These are phyloP conservation scores for Phoeniculus purpureus DNA, from an alignment of 2,797 vertebrate genomes.

Conservation along the genomic window DNA sequence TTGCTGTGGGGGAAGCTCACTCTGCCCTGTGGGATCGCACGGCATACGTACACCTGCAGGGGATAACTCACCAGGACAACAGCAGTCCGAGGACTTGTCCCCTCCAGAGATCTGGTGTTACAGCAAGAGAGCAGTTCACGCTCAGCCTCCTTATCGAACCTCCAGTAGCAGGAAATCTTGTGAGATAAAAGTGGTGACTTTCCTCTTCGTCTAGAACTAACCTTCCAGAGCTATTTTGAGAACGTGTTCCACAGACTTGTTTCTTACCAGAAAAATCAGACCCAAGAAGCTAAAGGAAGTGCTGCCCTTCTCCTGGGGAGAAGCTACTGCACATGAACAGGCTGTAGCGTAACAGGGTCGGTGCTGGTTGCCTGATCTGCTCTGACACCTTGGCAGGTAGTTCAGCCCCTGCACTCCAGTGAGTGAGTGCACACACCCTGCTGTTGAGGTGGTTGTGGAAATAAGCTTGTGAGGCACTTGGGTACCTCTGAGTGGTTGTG, in stretches of 20 bases:
- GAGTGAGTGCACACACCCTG: background rate
- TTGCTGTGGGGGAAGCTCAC: background rate
- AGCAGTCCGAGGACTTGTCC: background rate
- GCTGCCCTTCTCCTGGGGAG: background rate
- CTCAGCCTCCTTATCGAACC: background rate
- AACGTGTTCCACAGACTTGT: background rate
- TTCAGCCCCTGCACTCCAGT: background rate
- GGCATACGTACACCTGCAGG: background rate
- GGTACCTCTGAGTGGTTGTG: background rate
- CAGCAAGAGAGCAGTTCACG: background rate
- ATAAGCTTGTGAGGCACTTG: background rate
- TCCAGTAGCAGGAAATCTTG: background rate
- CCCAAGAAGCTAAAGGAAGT: background rate
- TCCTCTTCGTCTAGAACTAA: background rate
- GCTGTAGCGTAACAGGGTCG: background rate
- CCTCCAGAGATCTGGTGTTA: background rate
- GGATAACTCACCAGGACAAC: background rate
- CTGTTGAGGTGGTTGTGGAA: background rate
- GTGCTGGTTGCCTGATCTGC: background rate
- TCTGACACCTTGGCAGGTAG: background rate
- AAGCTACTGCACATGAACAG: background rate
- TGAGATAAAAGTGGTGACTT: constrained; percentile 12
- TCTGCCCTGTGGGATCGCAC: background rate
- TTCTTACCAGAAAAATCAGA: background rate
- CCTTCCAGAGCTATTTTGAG: background rate